phyloP scores from a whole-genome alignment of 2,888 invertebrate species.

The Plutella xylostella region DNA sequence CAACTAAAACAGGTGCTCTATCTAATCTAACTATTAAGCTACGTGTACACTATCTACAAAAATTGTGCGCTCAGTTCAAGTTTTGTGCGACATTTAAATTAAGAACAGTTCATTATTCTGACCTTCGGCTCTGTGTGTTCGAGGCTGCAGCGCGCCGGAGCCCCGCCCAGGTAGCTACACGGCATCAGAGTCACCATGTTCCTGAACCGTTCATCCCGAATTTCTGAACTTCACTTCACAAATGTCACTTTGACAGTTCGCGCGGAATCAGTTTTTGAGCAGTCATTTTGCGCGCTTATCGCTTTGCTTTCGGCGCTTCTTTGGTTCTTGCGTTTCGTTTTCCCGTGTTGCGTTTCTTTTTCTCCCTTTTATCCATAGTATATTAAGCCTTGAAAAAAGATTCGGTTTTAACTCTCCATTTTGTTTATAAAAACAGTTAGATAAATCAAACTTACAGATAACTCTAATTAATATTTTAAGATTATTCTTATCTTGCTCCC shows the following conservation, averaged over 20 bases:
- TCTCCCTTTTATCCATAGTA: not conserved
- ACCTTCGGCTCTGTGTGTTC: conserved; percentile 65
- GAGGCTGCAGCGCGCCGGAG: conserved; percentile 64
- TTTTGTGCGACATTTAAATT: no score
- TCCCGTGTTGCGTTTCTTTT: not conserved
- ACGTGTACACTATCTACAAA: no score
- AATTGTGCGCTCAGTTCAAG: no score
- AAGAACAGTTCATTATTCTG: no score
- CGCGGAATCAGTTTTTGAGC: conserved; percentile 44
- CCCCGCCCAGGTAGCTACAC: conserved; percentile 73
- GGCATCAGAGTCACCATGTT: conserved; percentile 76
- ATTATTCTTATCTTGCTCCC: not conserved
- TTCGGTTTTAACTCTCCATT: not conserved
- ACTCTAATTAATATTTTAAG: conserved; percentile 5
- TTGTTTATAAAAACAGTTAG: not conserved
- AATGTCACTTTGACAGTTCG: conserved; percentile 57
- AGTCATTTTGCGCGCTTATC: conserved; percentile 45
- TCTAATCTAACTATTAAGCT: no score
- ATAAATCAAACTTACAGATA: conserved; percentile 10
- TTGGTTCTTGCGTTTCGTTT: conserved; percentile 22
- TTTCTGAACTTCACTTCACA: conserved; percentile 30
- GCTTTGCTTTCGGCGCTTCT: conserved; percentile 36
- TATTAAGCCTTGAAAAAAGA: not conserved
- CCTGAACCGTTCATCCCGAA: not conserved
- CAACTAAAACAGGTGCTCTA: no score